Conservation (phyloP, 2,888 invertebrate species). For the Pseudeuparius sepicola region DNA sequence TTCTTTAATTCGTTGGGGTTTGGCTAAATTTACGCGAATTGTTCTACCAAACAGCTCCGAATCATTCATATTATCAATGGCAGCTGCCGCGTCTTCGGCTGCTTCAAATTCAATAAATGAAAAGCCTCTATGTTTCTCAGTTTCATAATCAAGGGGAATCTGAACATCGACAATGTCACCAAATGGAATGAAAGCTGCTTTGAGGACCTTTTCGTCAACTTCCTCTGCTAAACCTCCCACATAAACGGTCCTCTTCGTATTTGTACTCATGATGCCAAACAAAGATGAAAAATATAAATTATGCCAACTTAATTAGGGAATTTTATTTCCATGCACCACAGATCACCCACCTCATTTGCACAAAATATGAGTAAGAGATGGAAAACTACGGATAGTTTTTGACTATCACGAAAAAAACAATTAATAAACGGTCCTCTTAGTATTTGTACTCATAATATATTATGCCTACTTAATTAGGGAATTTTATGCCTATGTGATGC, state of each 20-base stretch:
- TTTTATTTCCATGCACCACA: too few species aligned
- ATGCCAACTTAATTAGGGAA: too few species aligned
- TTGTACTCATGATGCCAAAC: conserved; percentile 38
- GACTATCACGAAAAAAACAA: too few species aligned
- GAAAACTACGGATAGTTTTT: too few species aligned
- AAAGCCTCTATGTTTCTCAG: conserved; percentile 95
- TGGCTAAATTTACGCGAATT: conserved; percentile 91
- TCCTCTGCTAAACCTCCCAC: conserved; percentile 88
- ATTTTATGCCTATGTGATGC: too few species aligned
- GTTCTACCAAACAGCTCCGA: conserved; percentile 95
- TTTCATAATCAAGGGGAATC: conserved; percentile 95
- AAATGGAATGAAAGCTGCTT: conserved; percentile 96
- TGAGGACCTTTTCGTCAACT: conserved; percentile 89
- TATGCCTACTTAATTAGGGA: too few species aligned
- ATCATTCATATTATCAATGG: conserved; percentile 99
- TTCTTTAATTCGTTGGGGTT: conserved; percentile 93
- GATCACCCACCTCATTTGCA: too few species aligned
- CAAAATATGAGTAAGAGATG: too few species aligned
- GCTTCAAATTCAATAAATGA: conserved; percentile 97
- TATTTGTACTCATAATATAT: too few species aligned
- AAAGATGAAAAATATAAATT: too few species aligned
- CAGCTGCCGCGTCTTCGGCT: conserved; percentile 96
- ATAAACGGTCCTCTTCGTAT: conserved; percentile 73
- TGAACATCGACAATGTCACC: conserved; percentile 98
- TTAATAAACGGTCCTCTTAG: too few species aligned